Base-by-base conservation (phyloP, 2,888 invertebrate species). In the Patella ulyssiponensis region DNA sequence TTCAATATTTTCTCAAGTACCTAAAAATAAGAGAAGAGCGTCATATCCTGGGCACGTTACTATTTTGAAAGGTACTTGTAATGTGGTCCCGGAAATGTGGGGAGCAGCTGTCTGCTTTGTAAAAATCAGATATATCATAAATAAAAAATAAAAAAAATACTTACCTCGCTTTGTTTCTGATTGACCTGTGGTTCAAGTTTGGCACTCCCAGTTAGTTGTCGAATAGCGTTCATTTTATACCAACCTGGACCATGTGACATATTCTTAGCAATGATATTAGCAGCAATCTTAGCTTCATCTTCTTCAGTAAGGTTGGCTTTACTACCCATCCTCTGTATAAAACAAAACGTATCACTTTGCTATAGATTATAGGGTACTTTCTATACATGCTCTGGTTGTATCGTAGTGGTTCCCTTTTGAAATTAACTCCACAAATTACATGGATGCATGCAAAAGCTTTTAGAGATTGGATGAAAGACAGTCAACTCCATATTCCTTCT, bases 171-270 rank as follows among this genome's bases (percentile, higher is more conserved):
- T 15, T 87, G 84, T 76, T 80, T 83, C 0, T 83, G 81, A 71
- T 84, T 86, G 54, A 87, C 81, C 2, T 74, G 69, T 0, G 93
- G 93, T 17, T 82, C 92, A 86, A 82, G 92, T 88, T 88, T 92
- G 51, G 80, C 76, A 14, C 93, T 92, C 20, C 93, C 94, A 3
- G 93, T 92, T 80, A 94, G 82, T 74, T 89, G 90, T 11, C 93
- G 88, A 64, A 93, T 92, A 53, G 93, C 94, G 76, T 93, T 93
- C 81, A 94, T 93, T 15, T 94, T 92, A 89, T 94, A 94, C 93
- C 94, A 94, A 83, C 93, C 92, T 12, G 93, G 91, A 64, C 93
- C 92, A 83, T 94, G 94, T 0, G 92, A 91, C 82, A 92, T 91
- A 53, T 92, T 91, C 82, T 93, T 92, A 33, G 93, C 92, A 79